Percentiles rank a stretch among this genome's conserved stretches.
phyloP scores from a whole-genome alignment of 2,113 vertebrate genomes.

The Eretmochelys imbricata region DNA sequence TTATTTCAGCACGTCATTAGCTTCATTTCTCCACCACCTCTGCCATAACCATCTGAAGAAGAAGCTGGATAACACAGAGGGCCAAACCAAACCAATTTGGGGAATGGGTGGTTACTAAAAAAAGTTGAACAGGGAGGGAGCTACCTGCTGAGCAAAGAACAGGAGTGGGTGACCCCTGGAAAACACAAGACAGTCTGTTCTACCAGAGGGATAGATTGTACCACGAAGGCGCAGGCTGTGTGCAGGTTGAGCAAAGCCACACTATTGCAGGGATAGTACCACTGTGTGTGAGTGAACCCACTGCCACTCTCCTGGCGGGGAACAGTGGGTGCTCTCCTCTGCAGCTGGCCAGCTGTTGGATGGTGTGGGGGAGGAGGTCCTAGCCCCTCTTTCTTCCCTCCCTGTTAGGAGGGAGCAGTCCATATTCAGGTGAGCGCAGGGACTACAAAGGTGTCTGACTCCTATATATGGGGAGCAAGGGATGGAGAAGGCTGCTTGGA shows the following conservation, averaged over 20 bases:
- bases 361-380: not conserved
- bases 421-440: not conserved
- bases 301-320: not conserved
- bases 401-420: not conserved
- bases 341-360: not conserved
- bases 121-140: too few species aligned
- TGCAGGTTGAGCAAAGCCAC: not conserved
- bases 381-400: not conserved
- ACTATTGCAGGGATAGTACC: not conserved
- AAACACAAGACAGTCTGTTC: too few species aligned
- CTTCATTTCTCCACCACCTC: not conserved
- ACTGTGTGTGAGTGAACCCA: not conserved
- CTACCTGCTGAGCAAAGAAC: too few species aligned
- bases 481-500: too few species aligned
- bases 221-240: not conserved
- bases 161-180: too few species aligned
- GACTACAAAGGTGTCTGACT: not conserved
- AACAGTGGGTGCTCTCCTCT: not conserved
- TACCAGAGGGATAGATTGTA: too few species aligned
- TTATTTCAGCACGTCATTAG: not conserved
- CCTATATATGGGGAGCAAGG: too few species aligned
- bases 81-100: not conserved
- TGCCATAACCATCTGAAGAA: not conserved
- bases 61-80: not conserved
- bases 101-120: too few species aligned